phyloP scores from a whole-genome alignment of 2,113 vertebrate species.

The Passer domesticus region DNA sequence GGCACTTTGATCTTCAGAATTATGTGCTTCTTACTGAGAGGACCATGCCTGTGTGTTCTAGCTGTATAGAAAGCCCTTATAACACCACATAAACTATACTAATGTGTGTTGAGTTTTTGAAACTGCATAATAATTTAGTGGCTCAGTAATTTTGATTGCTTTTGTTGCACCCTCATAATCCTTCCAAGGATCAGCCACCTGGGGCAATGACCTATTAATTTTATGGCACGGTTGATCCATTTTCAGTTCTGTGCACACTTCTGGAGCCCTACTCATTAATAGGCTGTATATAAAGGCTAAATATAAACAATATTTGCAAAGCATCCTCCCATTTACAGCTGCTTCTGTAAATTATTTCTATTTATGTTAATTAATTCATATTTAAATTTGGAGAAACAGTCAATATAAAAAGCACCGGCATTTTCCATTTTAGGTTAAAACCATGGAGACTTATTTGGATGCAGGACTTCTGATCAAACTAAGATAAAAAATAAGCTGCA shows the following conservation, averaged over 20 bases:
- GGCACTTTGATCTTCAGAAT: background rate
- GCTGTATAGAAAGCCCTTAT: background rate
- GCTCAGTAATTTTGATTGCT: background rate
- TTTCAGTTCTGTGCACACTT: background rate
- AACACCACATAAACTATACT: background rate
- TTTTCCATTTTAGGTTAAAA: background rate
- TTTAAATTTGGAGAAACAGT: background rate
- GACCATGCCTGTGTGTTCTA: too few species aligned
- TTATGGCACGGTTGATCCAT: background rate
- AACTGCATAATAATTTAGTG: background rate
- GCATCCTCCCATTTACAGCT: background rate
- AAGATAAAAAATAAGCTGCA: background rate
- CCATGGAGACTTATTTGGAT: background rate
- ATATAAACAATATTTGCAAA: background rate
- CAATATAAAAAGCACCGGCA: background rate
- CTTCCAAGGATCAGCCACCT: background rate
- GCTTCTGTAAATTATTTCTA: background rate
- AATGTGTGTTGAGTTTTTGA: background rate
- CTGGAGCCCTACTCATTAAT: background rate
- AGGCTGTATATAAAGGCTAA: background rate
- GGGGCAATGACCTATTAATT: background rate
- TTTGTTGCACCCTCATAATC: background rate
- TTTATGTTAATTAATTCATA: background rate
- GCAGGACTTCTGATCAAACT: background rate
- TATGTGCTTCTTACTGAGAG: background rate